Evolutionary conservation across 2,888 invertebrate species (phyloP).

Genomic region (Erebia ligea): DNA sequence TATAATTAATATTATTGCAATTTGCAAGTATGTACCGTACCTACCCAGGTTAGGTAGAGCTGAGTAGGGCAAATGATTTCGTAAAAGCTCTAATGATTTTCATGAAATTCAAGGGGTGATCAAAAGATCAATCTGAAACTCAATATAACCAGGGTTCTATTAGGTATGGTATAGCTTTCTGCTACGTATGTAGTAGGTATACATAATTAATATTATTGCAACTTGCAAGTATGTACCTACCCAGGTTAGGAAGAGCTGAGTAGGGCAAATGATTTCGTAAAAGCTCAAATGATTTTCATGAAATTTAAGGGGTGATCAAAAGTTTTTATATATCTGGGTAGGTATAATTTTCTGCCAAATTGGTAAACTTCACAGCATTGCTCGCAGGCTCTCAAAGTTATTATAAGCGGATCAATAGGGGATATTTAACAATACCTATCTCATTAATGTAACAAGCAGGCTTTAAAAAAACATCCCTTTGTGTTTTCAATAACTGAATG

Average conservation of each 20-base stretch:
- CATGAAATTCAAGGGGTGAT: not conserved
- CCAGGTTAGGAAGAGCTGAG: no score
- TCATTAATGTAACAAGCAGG: conserved; percentile 5
- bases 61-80: not conserved
- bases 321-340: no score
- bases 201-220: no score
- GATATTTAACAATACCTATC: conserved; percentile 11
- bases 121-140: not conserved
- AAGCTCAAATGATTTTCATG: not conserved
- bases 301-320: not conserved
- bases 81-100: not conserved
- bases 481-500: not conserved
- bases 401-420: conserved; percentile 14
- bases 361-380: not conserved
- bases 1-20: no score
- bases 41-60: no score
- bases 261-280: not conserved
- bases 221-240: no score
- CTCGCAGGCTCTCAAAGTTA: not conserved
- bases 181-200: not conserved
- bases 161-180: not conserved
- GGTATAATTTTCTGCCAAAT: not conserved
- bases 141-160: not conserved
- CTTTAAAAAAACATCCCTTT: not conserved
- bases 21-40: no score